A percentile compares a stretch with the other conserved stretches of the same genome.
These are phyloP conservation scores for Pseudochirops corinnae DNA, from an alignment of 2,797 vertebrate genomes.

Conservation along the genomic window DNA sequence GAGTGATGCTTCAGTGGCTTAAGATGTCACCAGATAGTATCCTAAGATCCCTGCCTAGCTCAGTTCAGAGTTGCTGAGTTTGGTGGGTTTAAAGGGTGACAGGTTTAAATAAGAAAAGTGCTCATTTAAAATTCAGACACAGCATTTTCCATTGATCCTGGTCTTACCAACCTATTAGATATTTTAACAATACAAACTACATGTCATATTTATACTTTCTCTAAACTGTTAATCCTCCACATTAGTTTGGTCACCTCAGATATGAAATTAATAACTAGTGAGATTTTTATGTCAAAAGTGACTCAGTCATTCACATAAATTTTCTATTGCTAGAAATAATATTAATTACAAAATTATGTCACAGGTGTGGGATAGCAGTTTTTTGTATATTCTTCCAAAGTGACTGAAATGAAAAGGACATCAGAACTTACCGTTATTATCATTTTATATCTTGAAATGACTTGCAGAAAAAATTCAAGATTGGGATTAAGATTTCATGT, in stretches of 20 bases:
- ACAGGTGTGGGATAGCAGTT: constrained; percentile 40
- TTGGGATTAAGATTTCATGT: constrained; percentile 28
- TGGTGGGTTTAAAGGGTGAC: constrained; percentile 19
- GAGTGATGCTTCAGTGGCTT: constrained; percentile 49
- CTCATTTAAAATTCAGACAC: constrained; percentile 54
- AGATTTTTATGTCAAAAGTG: constrained; percentile 75
- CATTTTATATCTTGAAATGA: constrained; percentile 5
- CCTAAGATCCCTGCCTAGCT: background rate
- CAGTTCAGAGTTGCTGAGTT: constrained; percentile 46
- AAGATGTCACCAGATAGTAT: constrained; percentile 52
- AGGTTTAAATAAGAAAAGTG: constrained; percentile 31
- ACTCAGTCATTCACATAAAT: constrained; percentile 75
- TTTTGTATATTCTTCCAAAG: constrained; percentile 61
- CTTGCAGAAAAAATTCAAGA: constrained; percentile 40
- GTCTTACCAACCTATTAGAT: constrained; percentile 45
- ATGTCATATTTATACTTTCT: constrained; percentile 39
- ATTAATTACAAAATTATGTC: constrained; percentile 77
- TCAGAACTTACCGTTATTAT: constrained; percentile 47
- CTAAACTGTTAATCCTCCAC: constrained; percentile 60
- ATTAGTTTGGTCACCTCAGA: constrained; percentile 66
- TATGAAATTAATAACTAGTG: constrained; percentile 66
- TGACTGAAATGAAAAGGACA: constrained; percentile 50
- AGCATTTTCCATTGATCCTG: constrained; percentile 51
- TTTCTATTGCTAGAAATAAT: constrained; percentile 77
- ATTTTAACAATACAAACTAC: constrained; percentile 54